A percentile compares a stretch with the other conserved stretches of the same genome.
These are phyloP conservation scores for Nannoperca australis DNA, from an alignment of 2,797 vertebrate genomes.

Conservation along the genomic window DNA sequence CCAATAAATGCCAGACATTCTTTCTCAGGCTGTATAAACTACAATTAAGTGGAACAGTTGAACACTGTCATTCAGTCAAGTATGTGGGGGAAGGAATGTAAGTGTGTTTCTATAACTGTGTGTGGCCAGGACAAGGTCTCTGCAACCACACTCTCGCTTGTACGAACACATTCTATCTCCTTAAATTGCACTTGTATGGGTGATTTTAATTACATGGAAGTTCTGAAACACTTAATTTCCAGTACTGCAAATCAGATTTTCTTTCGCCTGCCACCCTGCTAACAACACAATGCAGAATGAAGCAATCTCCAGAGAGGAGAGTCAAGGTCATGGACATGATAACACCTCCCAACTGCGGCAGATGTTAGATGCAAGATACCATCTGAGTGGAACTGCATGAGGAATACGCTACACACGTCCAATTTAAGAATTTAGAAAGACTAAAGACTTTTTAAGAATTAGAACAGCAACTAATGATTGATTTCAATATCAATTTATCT, in stretches of 20 bases:
- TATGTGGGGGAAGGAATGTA: conserved; percentile 73
- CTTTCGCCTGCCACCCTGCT: conserved; percentile 13
- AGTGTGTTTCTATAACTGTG: conserved; percentile 62
- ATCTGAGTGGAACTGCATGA: conserved; percentile 46
- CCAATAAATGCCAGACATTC: conserved; percentile 79
- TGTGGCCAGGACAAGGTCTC: conserved; percentile 73
- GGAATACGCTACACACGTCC: neutral
- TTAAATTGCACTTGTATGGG: conserved; percentile 29
- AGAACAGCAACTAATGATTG: neutral
- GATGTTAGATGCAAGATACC: conserved; percentile 73
- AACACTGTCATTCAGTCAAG: conserved; percentile 80
- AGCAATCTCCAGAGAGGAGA: conserved; percentile 57
- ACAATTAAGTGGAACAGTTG: conserved; percentile 81
- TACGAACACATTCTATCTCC: conserved; percentile 18
- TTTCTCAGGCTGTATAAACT: conserved; percentile 81
- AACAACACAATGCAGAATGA: conserved; percentile 59
- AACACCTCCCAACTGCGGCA: conserved; percentile 70
- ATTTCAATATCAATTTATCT: conserved; percentile 34
- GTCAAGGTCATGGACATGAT: conserved; percentile 76
- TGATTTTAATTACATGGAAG: conserved; percentile 46
- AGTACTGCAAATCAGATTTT: conserved; percentile 25
- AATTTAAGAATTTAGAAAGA: no score
- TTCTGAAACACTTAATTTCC: conserved; percentile 33
- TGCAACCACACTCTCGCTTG: conserved; percentile 41
- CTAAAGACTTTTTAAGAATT: conserved; percentile 10